Evolutionary conservation across 2,888 invertebrate species (phyloP), one percentile per base, ranked within the genome.

Genomic region (Andrena fulva): DNA sequence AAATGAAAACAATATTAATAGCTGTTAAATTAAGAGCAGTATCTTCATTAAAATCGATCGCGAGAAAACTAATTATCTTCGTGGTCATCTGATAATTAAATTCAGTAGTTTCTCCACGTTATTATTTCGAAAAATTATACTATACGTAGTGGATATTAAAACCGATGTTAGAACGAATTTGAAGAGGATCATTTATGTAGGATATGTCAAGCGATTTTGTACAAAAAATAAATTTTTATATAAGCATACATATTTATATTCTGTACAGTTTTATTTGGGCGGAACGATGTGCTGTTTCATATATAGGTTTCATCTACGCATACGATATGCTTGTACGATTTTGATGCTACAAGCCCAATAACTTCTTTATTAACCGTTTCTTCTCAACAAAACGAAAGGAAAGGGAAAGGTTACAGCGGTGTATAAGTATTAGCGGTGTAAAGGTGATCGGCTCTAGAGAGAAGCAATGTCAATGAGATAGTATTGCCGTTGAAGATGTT

Each of bases 231-330:
- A 74, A 77, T 80, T 84, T 84, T 80, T 73, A 84, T 84, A 84
- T 80, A 77, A 84, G 80, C 80, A 84, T 84, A 84, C 72, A 82
- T 84, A 84, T 84, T 83, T 84, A 84, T 84, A 84, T 84, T 84
- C 77, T 84, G 84, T 84, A 84, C 84, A 84, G 84, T 74, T 84
- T 84, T 56, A 84, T 83, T 84, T 84, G 70, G 42, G 59, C 63
- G 63, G 79, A 82, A 72, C 68, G 68, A 54, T 69, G 72, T 72
- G 60, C 75, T 70, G 35, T 66, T 70, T 60, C 79, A 59, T 84
- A 62, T 83, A 76, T 79, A 84, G 68, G 75, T 35, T 79, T 84
- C 63, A 79, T 76, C 69, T 31, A 76, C 42, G 60, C 72, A 69
- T 79, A 62, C 42, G 42, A 68, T 62, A 52, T 48, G 54, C 62